These are phyloP conservation scores for Cotesia typhae DNA, from an alignment of 1,140 invertebrate genomes.

Conservation along the genomic window DNA sequence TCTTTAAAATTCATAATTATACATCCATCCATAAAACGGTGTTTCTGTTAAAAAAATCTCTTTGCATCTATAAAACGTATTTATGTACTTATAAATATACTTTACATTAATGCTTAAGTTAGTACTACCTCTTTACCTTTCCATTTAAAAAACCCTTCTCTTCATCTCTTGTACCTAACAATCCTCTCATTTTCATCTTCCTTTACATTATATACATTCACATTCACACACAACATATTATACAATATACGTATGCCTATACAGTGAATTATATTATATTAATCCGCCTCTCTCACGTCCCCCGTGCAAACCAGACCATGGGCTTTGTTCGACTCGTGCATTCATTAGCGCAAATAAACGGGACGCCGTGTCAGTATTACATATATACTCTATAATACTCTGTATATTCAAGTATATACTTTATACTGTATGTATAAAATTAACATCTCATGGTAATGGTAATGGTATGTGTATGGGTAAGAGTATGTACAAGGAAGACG, in stretches of 20 bases:
- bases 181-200: neutral
- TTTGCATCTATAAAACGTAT: too few relatives aligned
- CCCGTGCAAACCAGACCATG: too few relatives aligned
- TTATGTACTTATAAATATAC: too few relatives aligned
- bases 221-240: slow-evolving; percentile 11
- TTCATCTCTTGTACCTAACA: neutral
- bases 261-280: neutral
- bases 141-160: slow-evolving; percentile 15
- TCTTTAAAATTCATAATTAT: too few relatives aligned
- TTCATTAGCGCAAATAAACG: slow-evolving; percentile 57
- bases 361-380: slow-evolving; percentile 38
- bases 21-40: too few relatives aligned
- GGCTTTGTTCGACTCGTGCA: slow-evolving; percentile 49
- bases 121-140: slow-evolving; percentile 8
- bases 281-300: too few relatives aligned
- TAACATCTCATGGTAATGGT: too few relatives aligned
- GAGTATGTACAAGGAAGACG: too few relatives aligned
- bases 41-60: too few relatives aligned
- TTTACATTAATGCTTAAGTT: neutral
- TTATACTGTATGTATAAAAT: too few relatives aligned
- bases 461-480: too few relatives aligned
- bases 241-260: too few relatives aligned
- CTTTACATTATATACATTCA: neutral
- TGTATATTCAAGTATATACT: slow-evolving; percentile 2
- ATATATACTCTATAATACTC: slow-evolving; percentile 48